A percentile compares a stretch with the other conserved stretches of the same genome.
Conservation (phyloP, 2,797 vertebrate species). For the Enteromius unitaeniatus region DNA sequence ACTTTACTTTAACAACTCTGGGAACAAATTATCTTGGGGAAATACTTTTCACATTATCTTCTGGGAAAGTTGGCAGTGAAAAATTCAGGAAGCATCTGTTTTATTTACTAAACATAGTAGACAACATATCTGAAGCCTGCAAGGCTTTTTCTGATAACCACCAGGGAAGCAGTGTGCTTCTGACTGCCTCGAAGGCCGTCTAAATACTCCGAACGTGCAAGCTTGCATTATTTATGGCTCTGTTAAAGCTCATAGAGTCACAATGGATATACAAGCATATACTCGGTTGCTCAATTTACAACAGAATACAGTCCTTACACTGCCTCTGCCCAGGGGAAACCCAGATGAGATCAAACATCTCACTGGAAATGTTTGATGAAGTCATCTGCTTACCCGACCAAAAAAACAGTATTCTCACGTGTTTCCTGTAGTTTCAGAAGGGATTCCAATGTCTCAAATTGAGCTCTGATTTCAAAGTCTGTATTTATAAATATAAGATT, state of each 20-base stretch:
- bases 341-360: neutral
- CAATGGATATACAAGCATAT: neutral
- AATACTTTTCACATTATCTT: conserved; percentile 18
- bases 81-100: conserved; percentile 39
- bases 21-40: conserved; percentile 21
- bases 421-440: neutral
- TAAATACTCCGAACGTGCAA: conserved; percentile 27
- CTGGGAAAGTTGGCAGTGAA: conserved; percentile 34
- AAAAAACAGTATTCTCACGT: neutral
- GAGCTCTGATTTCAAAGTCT: neutral
- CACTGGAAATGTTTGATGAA: neutral
- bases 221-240: conserved; percentile 53
- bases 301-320: neutral
- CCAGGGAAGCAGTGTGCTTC: conserved; percentile 26
- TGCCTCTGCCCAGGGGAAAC: neutral
- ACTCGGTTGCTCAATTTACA: neutral
- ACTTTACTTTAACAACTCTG: neutral
- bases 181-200: conserved; percentile 40
- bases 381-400: neutral
- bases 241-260: conserved; percentile 29
- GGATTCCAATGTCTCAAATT: neutral
- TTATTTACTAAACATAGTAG: conserved; percentile 50
- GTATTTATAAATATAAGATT: neutral
- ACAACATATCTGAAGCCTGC: conserved; percentile 46
- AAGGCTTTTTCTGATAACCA: conserved; percentile 11